Conservation (phyloP, 2,113 vertebrate genomes). For the Syngnathus floridae region DNA sequence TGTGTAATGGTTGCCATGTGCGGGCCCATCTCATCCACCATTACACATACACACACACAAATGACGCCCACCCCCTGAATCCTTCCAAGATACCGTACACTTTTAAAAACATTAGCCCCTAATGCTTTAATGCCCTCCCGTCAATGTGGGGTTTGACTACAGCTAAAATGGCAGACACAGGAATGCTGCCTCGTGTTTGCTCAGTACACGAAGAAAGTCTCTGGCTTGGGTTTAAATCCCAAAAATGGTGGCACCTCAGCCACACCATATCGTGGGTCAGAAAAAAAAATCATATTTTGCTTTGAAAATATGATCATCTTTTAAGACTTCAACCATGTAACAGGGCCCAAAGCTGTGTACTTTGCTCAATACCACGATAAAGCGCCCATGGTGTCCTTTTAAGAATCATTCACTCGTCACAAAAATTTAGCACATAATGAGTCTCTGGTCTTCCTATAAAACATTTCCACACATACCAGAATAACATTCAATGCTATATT, state of each 20-base stretch:
- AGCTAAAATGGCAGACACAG: conserved; percentile 64
- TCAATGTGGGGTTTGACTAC: conserved; percentile 58
- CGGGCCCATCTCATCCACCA: conserved; percentile 61
- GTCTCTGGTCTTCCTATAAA: no score
- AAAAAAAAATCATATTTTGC: not conserved
- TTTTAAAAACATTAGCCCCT: conserved; percentile 76
- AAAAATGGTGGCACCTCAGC: conserved; percentile 28
- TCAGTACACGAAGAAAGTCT: conserved; percentile 51
- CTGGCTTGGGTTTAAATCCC: conserved; percentile 43
- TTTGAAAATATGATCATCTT: not conserved
- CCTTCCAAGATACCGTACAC: conserved; percentile 69
- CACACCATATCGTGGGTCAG: conserved; percentile 7
- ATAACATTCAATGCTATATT: no score
- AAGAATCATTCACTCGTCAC: no score
- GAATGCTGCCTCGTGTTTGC: conserved; percentile 60
- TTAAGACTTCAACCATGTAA: not conserved
- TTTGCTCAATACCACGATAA: no score
- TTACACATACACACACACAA: conserved; percentile 61
- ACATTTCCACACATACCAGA: no score
- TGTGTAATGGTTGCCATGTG: conserved; percentile 79
- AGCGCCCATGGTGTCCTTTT: no score
- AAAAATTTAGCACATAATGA: no score
- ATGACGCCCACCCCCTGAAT: conserved; percentile 55
- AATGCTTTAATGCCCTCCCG: conserved; percentile 74
- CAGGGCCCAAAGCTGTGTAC: no score